Conservation (phyloP, 2,113 vertebrate species). For the Lasiurus borealis region DNA sequence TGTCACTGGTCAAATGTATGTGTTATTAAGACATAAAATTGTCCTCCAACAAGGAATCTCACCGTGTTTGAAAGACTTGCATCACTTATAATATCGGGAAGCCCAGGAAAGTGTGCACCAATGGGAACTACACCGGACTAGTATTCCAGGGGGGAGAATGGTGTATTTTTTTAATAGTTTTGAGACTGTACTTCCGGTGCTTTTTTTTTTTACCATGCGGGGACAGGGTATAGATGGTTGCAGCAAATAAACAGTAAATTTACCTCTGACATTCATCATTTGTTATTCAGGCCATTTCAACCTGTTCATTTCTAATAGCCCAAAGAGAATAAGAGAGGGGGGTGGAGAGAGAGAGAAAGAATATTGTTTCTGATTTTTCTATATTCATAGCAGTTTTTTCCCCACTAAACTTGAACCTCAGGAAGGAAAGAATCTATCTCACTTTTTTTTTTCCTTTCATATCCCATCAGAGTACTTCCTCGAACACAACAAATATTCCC, state of each 20-base stretch:
- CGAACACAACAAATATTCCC: neutral
- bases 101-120: neutral
- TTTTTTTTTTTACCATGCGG: neutral
- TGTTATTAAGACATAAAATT: slow-evolving; percentile 51
- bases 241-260: neutral
- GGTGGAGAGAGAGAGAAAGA: too few relatives aligned
- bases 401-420: neutral
- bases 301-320: too few relatives aligned
- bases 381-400: neutral
- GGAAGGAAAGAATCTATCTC: neutral
- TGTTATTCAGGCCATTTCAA: neutral
- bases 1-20: slow-evolving; percentile 20
- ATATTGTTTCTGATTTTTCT: neutral
- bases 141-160: slow-evolving; percentile 15
- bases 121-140: neutral
- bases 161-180: neutral
- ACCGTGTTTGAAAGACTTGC: neutral
- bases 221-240: neutral
- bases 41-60: slow-evolving; percentile 38
- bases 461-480: neutral
- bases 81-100: slow-evolving; percentile 30
- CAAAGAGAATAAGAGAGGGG: too few relatives aligned
- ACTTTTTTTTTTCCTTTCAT: neutral
- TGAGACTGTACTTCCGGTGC: neutral
- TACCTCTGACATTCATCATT: neutral